A percentile compares a stretch with the other conserved stretches of the same genome.
phyloP scores from a whole-genome alignment of 2,797 vertebrate genomes.

The Octomys mimax region DNA sequence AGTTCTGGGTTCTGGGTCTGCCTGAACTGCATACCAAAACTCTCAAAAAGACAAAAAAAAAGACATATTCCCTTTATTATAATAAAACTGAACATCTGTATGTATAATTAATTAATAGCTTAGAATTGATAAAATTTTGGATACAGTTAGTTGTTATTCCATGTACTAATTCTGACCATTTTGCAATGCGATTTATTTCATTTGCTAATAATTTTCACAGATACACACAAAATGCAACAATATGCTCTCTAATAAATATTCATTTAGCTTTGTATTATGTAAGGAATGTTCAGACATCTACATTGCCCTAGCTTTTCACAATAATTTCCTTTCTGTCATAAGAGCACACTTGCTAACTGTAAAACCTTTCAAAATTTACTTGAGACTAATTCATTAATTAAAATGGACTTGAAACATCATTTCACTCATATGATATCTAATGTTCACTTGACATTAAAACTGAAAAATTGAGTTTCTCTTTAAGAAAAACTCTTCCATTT shows the following conservation, averaged over 20 bases:
- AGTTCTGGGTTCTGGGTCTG: no score
- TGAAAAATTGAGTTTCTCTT: not conserved
- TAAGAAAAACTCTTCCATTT: not conserved
- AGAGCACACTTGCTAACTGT: not conserved
- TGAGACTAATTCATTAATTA: not conserved
- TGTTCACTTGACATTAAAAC: not conserved
- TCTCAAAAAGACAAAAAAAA: not conserved
- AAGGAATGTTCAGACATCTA: not conserved
- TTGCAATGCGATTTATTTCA: not conserved
- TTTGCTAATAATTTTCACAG: not conserved
- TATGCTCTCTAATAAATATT: not conserved
- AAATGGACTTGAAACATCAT: conserved; percentile 7
- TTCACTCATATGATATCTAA: not conserved
- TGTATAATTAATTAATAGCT: not conserved
- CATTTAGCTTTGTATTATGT: not conserved
- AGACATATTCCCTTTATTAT: not conserved
- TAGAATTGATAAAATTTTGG: not conserved
- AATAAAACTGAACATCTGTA: not conserved
- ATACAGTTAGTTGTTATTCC: not conserved
- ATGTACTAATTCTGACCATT: not conserved
- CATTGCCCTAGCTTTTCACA: not conserved
- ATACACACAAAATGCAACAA: not conserved
- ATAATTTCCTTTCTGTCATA: not conserved
- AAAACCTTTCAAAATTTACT: not conserved
- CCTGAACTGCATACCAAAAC: not conserved